Evolutionary conservation across 2,113 vertebrate species (phyloP).

Genomic region (Guaruba guarouba): DNA sequence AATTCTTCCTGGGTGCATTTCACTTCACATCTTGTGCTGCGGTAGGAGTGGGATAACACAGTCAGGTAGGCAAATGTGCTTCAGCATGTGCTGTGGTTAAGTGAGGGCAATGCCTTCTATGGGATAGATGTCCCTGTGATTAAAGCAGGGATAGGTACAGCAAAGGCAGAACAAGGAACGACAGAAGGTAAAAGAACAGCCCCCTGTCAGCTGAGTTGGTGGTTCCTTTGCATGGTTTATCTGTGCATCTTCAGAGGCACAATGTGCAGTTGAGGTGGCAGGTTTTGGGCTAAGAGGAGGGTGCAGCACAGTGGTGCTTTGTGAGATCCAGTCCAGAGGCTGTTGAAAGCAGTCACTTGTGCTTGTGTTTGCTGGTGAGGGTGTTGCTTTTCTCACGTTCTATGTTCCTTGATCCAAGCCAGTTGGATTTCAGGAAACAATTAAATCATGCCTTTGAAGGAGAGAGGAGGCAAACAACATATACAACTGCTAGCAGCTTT

Average conservation of each 20-base stretch:
- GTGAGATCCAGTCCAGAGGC: not conserved
- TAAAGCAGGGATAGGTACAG: not conserved
- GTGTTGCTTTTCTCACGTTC: not conserved
- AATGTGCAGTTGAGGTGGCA: not conserved
- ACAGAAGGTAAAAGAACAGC: not conserved
- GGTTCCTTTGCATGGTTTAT: not conserved
- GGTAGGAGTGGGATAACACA: not conserved
- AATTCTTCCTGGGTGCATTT: not conserved
- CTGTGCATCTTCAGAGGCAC: not conserved
- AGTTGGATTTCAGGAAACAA: not conserved
- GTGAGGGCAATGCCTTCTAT: not conserved
- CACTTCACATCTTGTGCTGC: rapidly evolving
- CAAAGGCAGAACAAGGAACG: not conserved
- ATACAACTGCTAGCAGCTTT: not conserved
- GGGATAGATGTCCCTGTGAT: no score
- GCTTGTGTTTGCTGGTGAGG: not conserved
- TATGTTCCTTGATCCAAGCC: not conserved
- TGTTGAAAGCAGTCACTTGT: not conserved
- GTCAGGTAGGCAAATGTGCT: not conserved
- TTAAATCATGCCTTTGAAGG: not conserved
- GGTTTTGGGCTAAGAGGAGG: not conserved
- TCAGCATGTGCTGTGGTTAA: rapidly evolving
- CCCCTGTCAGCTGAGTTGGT: not conserved
- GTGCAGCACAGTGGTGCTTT: not conserved
- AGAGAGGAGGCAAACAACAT: not conserved